These are phyloP conservation scores for Trachelus troglodyta DNA, from an alignment of 2,888 invertebrate genomes.

Conservation along the genomic window DNA sequence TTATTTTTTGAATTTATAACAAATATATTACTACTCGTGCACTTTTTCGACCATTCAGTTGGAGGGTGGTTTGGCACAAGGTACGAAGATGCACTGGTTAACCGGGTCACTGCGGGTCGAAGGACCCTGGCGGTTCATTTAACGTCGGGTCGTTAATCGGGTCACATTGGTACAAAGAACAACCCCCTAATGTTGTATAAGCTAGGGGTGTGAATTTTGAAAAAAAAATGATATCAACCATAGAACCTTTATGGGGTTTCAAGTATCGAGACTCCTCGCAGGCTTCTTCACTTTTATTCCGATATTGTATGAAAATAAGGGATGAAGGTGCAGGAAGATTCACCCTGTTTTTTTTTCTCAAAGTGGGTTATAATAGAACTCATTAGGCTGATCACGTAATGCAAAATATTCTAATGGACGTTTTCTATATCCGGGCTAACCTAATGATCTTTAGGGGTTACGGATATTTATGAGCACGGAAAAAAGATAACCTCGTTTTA, in stretches of 20 bases:
- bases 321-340: neutral
- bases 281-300: too few species aligned
- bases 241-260: neutral
- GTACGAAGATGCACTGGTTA: slow-evolving; percentile 42
- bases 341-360: neutral
- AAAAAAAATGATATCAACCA: neutral
- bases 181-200: neutral
- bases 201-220: neutral
- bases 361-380: neutral
- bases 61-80: slow-evolving; percentile 15
- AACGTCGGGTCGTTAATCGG: slow-evolving; percentile 3
- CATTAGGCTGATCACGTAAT: neutral
- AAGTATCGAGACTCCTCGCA: neutral
- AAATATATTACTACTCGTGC: neutral
- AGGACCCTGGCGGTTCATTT: neutral
- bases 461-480: neutral
- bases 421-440: neutral
- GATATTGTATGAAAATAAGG: neutral
- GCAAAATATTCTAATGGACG: neutral
- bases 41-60: neutral
- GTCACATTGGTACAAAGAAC: neutral
- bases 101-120: slow-evolving; percentile 50
- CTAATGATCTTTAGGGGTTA: neutral
- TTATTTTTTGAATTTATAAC: neutral
- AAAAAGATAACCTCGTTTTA: neutral